phyloP scores from a whole-genome alignment of 2,113 vertebrate species.

The Gobio gobio region DNA sequence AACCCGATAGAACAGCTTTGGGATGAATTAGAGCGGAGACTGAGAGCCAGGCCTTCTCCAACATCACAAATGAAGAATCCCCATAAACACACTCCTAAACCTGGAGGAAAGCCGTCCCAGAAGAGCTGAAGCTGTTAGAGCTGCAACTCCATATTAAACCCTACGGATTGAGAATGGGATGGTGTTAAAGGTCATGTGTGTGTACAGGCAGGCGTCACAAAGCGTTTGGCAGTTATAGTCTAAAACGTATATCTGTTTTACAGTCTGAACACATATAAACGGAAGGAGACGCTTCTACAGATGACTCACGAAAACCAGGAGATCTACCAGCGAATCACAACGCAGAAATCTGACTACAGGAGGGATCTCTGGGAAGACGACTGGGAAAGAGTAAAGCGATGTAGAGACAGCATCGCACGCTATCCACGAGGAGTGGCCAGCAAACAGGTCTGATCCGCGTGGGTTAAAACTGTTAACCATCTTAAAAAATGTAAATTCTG shows the following conservation, averaged over 20 bases:
- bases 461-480: not conserved
- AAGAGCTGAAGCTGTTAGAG: no score
- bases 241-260: not conserved
- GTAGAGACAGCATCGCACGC: slow-evolving; percentile 67
- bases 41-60: no score
- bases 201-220: no score
- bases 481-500: not conserved
- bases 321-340: slow-evolving; percentile 72
- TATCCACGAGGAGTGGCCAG: slow-evolving; percentile 62
- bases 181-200: no score
- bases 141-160: no score
- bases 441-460: slow-evolving; percentile 59
- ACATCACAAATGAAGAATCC: no score
- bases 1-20: no score
- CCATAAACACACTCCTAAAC: no score
- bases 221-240: no score
- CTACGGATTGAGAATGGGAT: no score
- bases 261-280: slow-evolving; percentile 75
- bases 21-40: no score
- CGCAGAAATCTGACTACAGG: slow-evolving; percentile 71
- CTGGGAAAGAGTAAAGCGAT: slow-evolving; percentile 68
- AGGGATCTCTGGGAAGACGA: slow-evolving; percentile 71
- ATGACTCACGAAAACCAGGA: slow-evolving; percentile 74
- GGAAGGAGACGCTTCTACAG: slow-evolving; percentile 64
- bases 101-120: no score